phyloP scores from a whole-genome alignment of 2,113 vertebrate species.

The Hemiprocne comata region DNA sequence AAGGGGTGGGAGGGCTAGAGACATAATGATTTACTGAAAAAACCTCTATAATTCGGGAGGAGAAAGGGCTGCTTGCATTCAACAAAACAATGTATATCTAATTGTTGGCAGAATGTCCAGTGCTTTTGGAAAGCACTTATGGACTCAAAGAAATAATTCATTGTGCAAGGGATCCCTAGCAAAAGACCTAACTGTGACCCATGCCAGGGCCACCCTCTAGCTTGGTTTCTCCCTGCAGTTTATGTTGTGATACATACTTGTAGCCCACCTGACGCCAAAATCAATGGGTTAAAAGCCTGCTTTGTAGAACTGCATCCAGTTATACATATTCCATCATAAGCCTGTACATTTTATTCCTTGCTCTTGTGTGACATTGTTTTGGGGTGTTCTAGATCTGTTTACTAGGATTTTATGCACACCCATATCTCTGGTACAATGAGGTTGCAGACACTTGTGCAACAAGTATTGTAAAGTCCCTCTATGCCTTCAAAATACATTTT shows the following conservation, averaged over 20 bases:
- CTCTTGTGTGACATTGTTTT: background rate
- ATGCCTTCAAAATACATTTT: background rate
- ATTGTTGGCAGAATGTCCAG: background rate
- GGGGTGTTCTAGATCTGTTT: background rate
- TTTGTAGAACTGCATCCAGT: background rate
- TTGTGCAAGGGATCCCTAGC: background rate
- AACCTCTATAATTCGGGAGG: background rate
- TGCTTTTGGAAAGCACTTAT: background rate
- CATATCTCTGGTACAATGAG: background rate
- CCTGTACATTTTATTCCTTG: background rate
- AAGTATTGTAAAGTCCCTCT: background rate
- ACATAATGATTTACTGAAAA: background rate
- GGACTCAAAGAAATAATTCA: background rate
- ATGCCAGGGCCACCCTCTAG: background rate
- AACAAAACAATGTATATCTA: background rate
- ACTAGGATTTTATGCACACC: background rate
- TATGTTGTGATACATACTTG: background rate
- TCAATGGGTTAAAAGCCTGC: background rate
- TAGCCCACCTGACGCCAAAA: background rate
- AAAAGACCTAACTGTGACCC: background rate
- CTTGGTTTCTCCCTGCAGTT: background rate
- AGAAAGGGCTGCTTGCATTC: background rate
- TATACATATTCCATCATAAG: background rate
- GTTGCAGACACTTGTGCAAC: background rate
- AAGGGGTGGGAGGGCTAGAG: background rate